Percentiles rank a stretch among this genome's conserved stretches.
Evolutionary conservation across 2,113 vertebrate species (phyloP).

Genomic region (Pipa parva): DNA sequence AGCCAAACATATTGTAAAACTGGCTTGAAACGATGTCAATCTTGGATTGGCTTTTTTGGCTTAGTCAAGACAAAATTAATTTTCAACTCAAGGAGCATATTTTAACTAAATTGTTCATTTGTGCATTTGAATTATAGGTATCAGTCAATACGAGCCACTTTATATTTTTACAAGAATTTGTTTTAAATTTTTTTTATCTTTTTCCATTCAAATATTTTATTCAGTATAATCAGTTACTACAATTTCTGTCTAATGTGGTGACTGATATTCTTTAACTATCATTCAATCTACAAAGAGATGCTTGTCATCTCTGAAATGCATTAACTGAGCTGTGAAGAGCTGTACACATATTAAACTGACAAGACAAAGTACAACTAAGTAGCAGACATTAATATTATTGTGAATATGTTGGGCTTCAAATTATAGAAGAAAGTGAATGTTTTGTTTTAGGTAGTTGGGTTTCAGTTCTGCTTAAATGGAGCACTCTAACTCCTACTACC

Average conservation of each 20-base stretch:
- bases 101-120: too few relatives aligned
- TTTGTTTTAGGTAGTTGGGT: neutral
- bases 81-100: too few relatives aligned
- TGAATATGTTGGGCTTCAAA: neutral
- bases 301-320: neutral
- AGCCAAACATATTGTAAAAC: too few relatives aligned
- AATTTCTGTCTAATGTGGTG: neutral
- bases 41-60: too few relatives aligned
- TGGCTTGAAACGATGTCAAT: too few relatives aligned
- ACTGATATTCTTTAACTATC: neutral
- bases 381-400: neutral
- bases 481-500: too few relatives aligned
- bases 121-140: too few relatives aligned
- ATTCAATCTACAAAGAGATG: constrained; percentile 2
- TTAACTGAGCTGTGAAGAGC: constrained; percentile 5
- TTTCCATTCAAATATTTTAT: neutral
- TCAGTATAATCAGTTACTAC: neutral
- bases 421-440: neutral
- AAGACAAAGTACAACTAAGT: neutral
- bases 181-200: neutral
- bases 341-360: neutral
- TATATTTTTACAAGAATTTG: neutral
- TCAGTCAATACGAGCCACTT: neutral
- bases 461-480: neutral
- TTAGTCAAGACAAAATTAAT: too few relatives aligned